Conservation (phyloP, 2,888 invertebrate genomes). For the Oligia strigilis region DNA sequence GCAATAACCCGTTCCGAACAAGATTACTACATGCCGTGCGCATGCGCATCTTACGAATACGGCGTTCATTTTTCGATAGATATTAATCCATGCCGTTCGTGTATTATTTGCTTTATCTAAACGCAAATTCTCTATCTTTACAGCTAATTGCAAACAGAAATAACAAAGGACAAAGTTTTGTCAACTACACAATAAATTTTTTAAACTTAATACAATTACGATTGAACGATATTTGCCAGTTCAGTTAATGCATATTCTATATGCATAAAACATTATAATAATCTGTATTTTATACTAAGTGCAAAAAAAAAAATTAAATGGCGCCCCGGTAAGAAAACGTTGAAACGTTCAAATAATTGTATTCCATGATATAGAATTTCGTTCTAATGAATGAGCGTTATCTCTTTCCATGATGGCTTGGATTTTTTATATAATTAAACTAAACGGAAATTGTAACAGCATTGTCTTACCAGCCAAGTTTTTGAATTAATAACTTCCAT, state of each 20-base stretch:
- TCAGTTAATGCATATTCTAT: conserved; percentile 58
- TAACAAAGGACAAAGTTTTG: conserved; percentile 48
- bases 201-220: conserved; percentile 62
- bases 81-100: background rate
- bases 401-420: background rate
- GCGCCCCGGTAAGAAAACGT: conserved; percentile 43
- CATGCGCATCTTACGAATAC: background rate
- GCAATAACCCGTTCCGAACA: background rate
- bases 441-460: conserved; percentile 10
- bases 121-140: conserved; percentile 18
- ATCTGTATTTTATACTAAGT: conserved; percentile 66
- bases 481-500: conserved; percentile 20
- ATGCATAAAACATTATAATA: conserved; percentile 64
- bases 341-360: conserved; percentile 32
- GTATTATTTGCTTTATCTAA: conserved; percentile 5
- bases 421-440: background rate
- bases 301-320: conserved; percentile 47
- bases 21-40: background rate
- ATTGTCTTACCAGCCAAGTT: conserved; percentile 34
- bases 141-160: conserved; percentile 55
- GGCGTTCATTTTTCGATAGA: no score
- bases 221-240: conserved; percentile 46
- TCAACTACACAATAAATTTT: conserved; percentile 61
- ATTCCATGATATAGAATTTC: conserved; percentile 12
- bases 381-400: background rate